phyloP scores from a whole-genome alignment of 2,113 vertebrate genomes.

The Catagonus wagneri region DNA sequence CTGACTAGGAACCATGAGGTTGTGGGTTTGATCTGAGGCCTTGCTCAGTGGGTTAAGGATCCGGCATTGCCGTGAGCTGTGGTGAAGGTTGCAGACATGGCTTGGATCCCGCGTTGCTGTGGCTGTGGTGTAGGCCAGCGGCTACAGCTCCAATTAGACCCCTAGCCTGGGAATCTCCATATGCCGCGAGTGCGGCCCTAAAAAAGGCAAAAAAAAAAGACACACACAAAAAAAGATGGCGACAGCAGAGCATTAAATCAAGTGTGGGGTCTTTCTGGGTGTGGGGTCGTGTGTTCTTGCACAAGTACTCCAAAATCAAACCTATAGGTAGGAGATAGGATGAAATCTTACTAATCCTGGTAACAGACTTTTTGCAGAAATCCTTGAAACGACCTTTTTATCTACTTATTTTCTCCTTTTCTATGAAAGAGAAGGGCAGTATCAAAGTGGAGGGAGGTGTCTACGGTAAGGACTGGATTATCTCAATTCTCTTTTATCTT shows the following conservation, averaged over 20 bases:
- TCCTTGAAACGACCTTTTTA: neutral
- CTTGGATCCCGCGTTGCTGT: no score
- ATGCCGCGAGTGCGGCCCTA: no score
- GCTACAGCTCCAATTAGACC: no score
- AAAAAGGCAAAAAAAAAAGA: no score
- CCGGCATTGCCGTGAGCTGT: no score
- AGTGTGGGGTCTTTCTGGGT: neutral
- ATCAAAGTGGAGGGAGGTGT: neutral
- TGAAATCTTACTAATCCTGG: neutral
- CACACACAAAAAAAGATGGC: no score
- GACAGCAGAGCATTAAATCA: neutral
- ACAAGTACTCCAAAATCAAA: neutral
- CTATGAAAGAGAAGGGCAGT: neutral
- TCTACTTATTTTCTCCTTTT: neutral
- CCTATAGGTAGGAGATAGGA: neutral
- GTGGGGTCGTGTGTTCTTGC: neutral
- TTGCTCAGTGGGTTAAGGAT: no score
- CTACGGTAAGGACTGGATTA: neutral
- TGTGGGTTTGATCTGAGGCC: no score
- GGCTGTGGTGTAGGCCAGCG: no score
- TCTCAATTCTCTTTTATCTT: neutral
- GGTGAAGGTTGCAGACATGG: no score
- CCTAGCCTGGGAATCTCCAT: no score
- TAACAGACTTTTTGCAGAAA: slow-evolving; percentile 10
- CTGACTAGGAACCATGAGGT: no score